phyloP scores from a whole-genome alignment of 2,888 invertebrate species.

The Chesias legatella region DNA sequence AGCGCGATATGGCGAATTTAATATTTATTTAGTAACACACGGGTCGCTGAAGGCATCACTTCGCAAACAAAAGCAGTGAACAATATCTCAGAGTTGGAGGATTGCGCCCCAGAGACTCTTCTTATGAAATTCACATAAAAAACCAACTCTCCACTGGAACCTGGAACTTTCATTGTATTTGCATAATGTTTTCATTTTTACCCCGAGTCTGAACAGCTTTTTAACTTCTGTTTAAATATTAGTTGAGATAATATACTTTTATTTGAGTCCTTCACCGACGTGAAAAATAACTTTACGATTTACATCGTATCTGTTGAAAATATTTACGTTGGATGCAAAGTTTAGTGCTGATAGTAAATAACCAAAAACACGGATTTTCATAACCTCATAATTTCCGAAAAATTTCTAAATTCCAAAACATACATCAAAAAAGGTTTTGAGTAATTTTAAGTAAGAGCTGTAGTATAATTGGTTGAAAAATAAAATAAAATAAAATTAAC shows the following conservation, averaged over 20 bases:
- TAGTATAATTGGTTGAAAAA: too few species aligned
- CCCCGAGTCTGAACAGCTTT: constrained; percentile 15
- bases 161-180: too few species aligned
- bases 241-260: constrained; percentile 11
- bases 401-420: too few species aligned
- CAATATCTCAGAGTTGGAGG: constrained; percentile 22
- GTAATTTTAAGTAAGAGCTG: too few species aligned
- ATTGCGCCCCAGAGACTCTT: constrained; percentile 26
- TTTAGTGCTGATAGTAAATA: too few species aligned
- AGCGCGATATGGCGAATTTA: too few species aligned
- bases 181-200: constrained; percentile 59
- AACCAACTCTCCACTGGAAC: constrained; percentile 35
- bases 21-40: too few species aligned
- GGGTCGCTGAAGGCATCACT: constrained; percentile 10
- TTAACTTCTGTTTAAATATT: constrained; percentile 19
- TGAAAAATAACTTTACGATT: too few species aligned
- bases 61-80: constrained; percentile 8
- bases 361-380: too few species aligned
- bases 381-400: too few species aligned
- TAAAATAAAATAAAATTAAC: too few species aligned
- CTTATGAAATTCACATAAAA: constrained; percentile 38
- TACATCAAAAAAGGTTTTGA: too few species aligned
- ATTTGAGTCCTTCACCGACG: not conserved
- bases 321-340: not conserved
- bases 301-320: not conserved